phyloP scores from a whole-genome alignment of 2,888 invertebrate species.

The Aleiodes leptofemur region DNA sequence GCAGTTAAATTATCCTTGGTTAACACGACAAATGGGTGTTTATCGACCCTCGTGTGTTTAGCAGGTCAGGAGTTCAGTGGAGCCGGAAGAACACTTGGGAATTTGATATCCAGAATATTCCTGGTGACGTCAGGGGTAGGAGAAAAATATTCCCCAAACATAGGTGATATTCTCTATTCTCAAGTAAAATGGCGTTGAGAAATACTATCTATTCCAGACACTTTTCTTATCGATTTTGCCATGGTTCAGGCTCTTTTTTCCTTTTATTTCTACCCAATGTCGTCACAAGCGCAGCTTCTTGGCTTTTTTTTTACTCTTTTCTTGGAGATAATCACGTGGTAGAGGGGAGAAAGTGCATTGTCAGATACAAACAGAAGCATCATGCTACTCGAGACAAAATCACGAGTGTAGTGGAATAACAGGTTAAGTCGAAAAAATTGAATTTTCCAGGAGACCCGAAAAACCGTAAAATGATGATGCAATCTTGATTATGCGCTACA shows the following conservation, averaged over 20 bases:
- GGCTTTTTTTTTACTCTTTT: too few species aligned
- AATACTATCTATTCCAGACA: constrained; percentile 8
- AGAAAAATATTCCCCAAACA: neutral
- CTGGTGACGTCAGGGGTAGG: neutral
- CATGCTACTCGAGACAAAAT: too few species aligned
- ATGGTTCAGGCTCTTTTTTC: neutral
- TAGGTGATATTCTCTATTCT: neutral
- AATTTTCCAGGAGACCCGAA: too few species aligned
- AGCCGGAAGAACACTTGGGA: constrained; percentile 14
- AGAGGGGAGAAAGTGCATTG: neutral
- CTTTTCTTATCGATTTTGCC: constrained; percentile 1
- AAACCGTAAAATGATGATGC: too few species aligned
- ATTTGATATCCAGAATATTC: constrained; percentile 21
- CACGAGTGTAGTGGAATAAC: too few species aligned
- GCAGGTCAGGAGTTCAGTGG: constrained; percentile 28
- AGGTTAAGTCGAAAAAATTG: too few species aligned
- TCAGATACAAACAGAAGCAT: neutral
- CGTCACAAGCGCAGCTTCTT: neutral
- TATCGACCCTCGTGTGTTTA: constrained; percentile 25
- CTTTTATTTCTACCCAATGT: neutral
- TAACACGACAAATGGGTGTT: neutral
- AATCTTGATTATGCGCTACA: too few species aligned
- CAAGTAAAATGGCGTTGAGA: constrained; percentile 8
- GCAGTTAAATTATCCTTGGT: constrained; percentile 18
- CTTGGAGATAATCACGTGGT: neutral